Evolutionary conservation across 23 tunicate genomes (phyloP).

Genomic region (Oikopleura vanhoeffeni): DNA sequence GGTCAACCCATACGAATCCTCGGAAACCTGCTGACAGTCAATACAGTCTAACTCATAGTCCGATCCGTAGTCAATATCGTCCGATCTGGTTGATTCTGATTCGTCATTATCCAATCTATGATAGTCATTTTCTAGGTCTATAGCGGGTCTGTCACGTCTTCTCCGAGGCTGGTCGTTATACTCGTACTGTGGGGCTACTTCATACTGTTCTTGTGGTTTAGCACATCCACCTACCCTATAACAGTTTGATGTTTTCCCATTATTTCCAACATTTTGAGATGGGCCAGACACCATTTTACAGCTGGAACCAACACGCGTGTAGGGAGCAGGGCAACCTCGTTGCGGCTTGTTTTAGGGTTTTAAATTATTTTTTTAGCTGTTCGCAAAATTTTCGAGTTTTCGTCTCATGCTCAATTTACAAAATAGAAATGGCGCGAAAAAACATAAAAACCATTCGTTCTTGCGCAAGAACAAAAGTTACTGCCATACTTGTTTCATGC

Average conservation of each 20-base stretch:
- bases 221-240: slow-evolving; percentile 6
- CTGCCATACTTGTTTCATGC: too few species aligned
- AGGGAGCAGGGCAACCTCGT: not conserved
- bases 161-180: not conserved
- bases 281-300: not conserved
- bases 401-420: too few species aligned
- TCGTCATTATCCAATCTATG: not conserved
- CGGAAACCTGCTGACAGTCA: not conserved
- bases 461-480: too few species aligned
- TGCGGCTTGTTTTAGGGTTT: not conserved
- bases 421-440: too few species aligned
- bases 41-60: not conserved
- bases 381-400: too few species aligned
- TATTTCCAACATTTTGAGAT: not conserved
- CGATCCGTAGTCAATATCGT: not conserved
- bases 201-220: not conserved
- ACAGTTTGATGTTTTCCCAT: not conserved
- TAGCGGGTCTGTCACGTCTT: not conserved
- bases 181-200: slow-evolving; percentile 1
- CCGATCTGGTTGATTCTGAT: not conserved
- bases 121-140: too few species aligned
- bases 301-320: not conserved
- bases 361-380: not conserved
- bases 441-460: too few species aligned
- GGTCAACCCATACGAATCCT: not conserved